A percentile compares a stretch with the other conserved stretches of the same genome.
phyloP scores from a whole-genome alignment of 1,140 invertebrate genomes.

The Cataglyphis hispanica region DNA sequence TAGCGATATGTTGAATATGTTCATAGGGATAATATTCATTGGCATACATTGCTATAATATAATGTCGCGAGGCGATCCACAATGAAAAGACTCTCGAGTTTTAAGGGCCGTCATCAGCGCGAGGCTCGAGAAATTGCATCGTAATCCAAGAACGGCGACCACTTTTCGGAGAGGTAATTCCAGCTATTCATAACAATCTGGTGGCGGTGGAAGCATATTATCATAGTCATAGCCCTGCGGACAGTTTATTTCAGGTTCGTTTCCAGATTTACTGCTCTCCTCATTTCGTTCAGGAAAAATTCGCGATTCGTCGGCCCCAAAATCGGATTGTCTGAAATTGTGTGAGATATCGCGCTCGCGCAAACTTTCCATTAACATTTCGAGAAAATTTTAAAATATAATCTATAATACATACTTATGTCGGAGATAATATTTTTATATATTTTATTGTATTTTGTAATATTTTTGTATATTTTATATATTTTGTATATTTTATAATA shows the following conservation, averaged over 20 bases:
- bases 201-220: conserved; percentile 79
- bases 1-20: conserved; percentile 2
- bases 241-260: conserved; percentile 83
- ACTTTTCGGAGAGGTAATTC: conserved; percentile 80
- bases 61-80: conserved; percentile 39
- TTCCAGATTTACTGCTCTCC: conserved; percentile 80
- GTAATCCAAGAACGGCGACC: conserved; percentile 75
- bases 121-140: conserved; percentile 77
- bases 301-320: conserved; percentile 59
- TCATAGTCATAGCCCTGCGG: conserved; percentile 76
- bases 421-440: too few species aligned
- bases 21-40: conserved; percentile 45
- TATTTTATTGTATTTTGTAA: too few species aligned
- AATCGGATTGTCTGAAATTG: conserved; percentile 72
- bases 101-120: conserved; percentile 70
- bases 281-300: conserved; percentile 73
- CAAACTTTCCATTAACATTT: conserved; percentile 23
- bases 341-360: neutral
- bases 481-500: too few species aligned
- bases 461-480: too few species aligned
- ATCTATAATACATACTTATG: neutral
- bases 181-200: conserved; percentile 76
- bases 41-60: conserved; percentile 62
- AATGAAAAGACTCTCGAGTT: conserved; percentile 57
- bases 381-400: neutral